Base-by-base conservation (phyloP, 2,113 vertebrate species). In the Dissostichus mawsoni region DNA sequence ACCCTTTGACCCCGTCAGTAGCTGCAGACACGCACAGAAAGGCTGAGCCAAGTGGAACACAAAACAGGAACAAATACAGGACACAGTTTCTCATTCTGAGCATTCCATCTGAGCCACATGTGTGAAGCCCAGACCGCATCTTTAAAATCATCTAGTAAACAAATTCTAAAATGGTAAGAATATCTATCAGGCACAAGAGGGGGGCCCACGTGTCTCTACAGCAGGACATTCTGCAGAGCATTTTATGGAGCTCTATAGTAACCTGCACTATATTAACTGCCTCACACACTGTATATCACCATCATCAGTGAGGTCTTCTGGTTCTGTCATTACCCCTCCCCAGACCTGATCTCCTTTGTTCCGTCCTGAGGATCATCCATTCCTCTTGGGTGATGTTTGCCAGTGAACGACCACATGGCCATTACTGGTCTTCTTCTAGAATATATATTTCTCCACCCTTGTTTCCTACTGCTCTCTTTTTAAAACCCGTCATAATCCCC, bases 311-410 rank as follows among this genome's bases (percentile, higher is more conserved):
- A 76, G 52, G 72, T 80, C 70, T 56, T 70, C 71, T 74, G 12
- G 36, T 81, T 41, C 68, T 68, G 67, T 71, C 18, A 44, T 75
- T 82, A 76, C 79, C 78, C 85, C 75, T 76, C 82, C 76, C 82
- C 81, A 86, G 74, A 80, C 55, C 71, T 58, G 69, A 69, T 69
- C 53, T 66, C 71, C 81, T 85, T 85, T 89, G 80, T 86, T 84
- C 63, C 48, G 55, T 17, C 61, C 48, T 51, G 67, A 83, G 69
- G 63, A 76, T 85, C 80, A 82, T 85, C 70, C 73, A 69, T 88
- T 52, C 67, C 66, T 92, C 59, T 69, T 69, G 25, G 47, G 48
- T 85, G 58, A 85, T 83, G 75, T 76, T 65, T 81, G 64, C 57
- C 62, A 74, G 59, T 79, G 58, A 86, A 67, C 36, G 53, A 67